phyloP scores from a whole-genome alignment of 1,140 invertebrate genomes.

The Polypedilum pembai region DNA sequence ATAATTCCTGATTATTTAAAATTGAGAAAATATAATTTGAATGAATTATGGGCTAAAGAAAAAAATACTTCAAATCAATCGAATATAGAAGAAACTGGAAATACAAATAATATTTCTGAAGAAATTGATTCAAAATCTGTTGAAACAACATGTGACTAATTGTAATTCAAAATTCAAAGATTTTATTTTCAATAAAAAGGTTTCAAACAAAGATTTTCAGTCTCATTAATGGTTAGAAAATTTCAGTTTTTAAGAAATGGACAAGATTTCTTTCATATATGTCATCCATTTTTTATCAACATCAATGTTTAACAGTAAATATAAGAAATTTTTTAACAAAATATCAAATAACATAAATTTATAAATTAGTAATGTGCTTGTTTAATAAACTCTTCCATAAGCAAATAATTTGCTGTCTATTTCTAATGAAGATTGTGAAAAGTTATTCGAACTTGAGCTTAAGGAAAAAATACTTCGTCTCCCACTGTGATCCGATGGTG shows the following conservation, averaged over 20 bases:
- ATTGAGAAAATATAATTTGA: conserved; percentile 63
- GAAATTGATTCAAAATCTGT: conserved; percentile 10
- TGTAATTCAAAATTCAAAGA: background rate
- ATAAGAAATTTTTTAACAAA: background rate
- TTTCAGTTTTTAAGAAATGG: background rate
- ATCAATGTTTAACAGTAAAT: background rate
- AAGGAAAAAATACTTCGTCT: background rate
- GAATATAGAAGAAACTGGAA: background rate
- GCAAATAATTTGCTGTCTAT: conserved; percentile 4
- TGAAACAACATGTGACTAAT: background rate
- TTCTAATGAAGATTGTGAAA: conserved; percentile 11
- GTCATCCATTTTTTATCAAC: background rate
- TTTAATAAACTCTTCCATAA: conserved; percentile 15
- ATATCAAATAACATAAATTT: conserved; percentile 3
- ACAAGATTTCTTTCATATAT: background rate
- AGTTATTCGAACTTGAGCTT: conserved; percentile 4
- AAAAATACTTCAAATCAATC: conserved; percentile 24
- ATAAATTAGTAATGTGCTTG: background rate
- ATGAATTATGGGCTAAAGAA: conserved; percentile 36
- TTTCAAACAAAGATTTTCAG: background rate
- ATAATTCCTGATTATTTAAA: conserved; percentile 59
- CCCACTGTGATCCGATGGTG: background rate
- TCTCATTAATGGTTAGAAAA: background rate
- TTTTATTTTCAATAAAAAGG: background rate
- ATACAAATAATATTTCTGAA: background rate